Conservation (phyloP, 2,888 invertebrate genomes). For the Rugalucina vietnamica region DNA sequence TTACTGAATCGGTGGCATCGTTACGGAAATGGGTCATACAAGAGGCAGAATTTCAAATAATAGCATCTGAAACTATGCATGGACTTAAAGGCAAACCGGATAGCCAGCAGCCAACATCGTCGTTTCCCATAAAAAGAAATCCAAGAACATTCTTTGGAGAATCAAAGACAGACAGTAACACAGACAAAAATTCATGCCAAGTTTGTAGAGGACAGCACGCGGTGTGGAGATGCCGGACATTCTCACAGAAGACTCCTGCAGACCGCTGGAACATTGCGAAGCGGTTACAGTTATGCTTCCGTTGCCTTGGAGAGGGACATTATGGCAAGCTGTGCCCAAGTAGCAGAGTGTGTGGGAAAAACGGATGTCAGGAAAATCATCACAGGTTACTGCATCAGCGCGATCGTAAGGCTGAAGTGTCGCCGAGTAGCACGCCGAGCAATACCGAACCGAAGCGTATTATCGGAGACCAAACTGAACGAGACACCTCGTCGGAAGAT, state of each 20-base stretch:
- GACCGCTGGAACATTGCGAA: constrained; percentile 41
- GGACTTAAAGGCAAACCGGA: constrained; percentile 9
- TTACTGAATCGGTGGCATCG: constrained; percentile 1
- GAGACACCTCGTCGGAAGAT: not conserved
- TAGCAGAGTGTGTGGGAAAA: not conserved
- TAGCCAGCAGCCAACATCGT: not conserved
- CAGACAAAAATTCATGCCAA: not conserved
- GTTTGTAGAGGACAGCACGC: constrained; percentile 21
- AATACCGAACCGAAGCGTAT: not conserved
- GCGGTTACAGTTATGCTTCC: constrained; percentile 24
- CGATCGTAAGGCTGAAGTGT: not conserved
- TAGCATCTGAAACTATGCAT: constrained; percentile 25
- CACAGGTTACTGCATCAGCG: constrained; percentile 28
- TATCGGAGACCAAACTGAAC: not conserved
- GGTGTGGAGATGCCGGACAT: constrained; percentile 29
- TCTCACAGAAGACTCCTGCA: not conserved
- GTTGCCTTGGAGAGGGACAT: constrained; percentile 32
- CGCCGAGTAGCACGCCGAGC: not conserved
- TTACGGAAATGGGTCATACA: constrained; percentile 9
- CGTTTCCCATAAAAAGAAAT: not conserved
- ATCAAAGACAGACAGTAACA: not conserved
- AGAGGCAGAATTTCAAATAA: constrained; percentile 25
- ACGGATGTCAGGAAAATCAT: constrained; percentile 24
- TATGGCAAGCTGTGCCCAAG: constrained; percentile 16
- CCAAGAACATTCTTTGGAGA: constrained; percentile 1